These are phyloP conservation scores for Oegoconia quadripuncta DNA, from an alignment of 2,888 invertebrate genomes.

Conservation along the genomic window DNA sequence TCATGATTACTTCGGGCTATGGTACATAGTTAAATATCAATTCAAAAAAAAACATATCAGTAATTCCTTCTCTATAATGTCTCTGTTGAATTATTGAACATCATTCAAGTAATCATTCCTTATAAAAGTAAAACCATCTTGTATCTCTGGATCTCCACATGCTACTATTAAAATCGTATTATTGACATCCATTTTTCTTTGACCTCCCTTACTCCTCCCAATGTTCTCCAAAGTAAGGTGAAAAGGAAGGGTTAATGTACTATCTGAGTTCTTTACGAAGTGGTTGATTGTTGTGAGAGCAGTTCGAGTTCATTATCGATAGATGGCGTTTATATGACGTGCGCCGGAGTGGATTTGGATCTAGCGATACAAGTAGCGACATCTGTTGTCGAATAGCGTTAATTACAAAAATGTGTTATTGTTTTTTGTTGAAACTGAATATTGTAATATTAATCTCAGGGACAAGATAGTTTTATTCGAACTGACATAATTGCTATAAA, in stretches of 20 bases:
- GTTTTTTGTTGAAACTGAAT: neutral
- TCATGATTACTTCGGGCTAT: too few species aligned
- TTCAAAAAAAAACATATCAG: constrained; percentile 13
- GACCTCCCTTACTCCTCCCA: constrained; percentile 21
- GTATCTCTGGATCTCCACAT: constrained; percentile 29
- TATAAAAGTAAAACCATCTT: constrained; percentile 47
- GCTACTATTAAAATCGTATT: constrained; percentile 69
- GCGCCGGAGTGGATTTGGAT: constrained; percentile 39
- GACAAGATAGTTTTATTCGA: neutral
- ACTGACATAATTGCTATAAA: too few species aligned
- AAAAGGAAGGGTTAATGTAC: neutral
- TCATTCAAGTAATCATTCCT: constrained; percentile 58
- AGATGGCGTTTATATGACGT: constrained; percentile 35
- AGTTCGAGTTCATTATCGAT: constrained; percentile 7
- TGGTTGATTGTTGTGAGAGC: constrained; percentile 25
- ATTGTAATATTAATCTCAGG: neutral
- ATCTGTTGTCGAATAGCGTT: constrained; percentile 54
- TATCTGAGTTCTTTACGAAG: constrained; percentile 30
- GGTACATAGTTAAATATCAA: too few species aligned
- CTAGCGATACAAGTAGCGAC: constrained; percentile 38
- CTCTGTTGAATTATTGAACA: constrained; percentile 46
- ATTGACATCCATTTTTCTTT: constrained; percentile 32
- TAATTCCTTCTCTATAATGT: constrained; percentile 21
- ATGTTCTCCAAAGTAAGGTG: neutral
- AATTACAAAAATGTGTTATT: neutral